These are phyloP conservation scores for Iguana delicatissima DNA, from an alignment of 2,797 vertebrate genomes.

Conservation along the genomic window DNA sequence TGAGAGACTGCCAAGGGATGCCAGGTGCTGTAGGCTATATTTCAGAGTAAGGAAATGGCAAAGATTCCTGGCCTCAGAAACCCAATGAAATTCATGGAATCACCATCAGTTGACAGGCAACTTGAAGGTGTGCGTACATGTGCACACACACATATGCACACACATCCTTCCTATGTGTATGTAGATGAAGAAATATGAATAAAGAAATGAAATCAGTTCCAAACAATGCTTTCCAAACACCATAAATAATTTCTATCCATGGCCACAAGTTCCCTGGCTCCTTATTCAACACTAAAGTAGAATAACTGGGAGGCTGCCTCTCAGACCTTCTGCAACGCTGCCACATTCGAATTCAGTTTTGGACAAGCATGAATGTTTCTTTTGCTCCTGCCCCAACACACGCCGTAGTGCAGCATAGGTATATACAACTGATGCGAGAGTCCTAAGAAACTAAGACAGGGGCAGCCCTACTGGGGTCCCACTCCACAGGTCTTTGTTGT, in stretches of 20 bases:
- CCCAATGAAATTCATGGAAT: no score
- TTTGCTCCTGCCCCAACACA: background rate
- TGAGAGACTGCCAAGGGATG: no score
- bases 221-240: background rate
- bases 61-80: no score
- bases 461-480: no score
- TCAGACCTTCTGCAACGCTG: background rate
- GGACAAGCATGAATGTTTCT: background rate
- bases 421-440: background rate
- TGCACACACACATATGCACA: background rate
- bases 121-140: no score
- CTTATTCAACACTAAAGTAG: background rate
- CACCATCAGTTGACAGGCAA: no score
- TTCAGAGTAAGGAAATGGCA: no score
- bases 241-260: background rate
- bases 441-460: background rate
- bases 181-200: background rate
- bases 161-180: no score
- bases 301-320: background rate
- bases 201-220: background rate
- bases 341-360: no score
- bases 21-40: no score
- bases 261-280: background rate
- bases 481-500: no score
- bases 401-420: no score